A percentile compares a stretch with the other conserved stretches of the same genome.
Evolutionary conservation across 2,797 vertebrate species (phyloP).

Genomic region (Chaetophractus vellerosus): DNA sequence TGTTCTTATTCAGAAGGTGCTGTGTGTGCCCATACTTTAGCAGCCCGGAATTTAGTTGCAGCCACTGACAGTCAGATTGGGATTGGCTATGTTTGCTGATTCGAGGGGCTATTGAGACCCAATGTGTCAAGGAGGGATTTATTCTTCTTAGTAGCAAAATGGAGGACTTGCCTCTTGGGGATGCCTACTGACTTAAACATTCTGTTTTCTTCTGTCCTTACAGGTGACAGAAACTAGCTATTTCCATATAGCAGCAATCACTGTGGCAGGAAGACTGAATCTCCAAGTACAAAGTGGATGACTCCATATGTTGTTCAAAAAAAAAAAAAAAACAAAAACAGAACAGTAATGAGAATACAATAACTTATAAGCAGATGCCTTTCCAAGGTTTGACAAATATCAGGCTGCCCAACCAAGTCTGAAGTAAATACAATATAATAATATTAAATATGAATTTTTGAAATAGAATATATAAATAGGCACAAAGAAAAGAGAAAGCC

Average conservation of each 20-base stretch:
- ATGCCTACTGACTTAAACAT: constrained; percentile 44
- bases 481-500: constrained; percentile 41
- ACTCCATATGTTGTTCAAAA: constrained; percentile 81
- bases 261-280: constrained; percentile 62
- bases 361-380: constrained; percentile 76
- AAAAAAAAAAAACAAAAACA: constrained; percentile 78
- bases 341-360: constrained; percentile 81
- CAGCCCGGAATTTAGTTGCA: not conserved
- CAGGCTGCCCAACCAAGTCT: constrained; percentile 55
- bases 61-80: not conserved
- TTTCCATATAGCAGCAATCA: constrained; percentile 58
- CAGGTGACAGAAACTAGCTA: constrained; percentile 75
- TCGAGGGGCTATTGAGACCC: constrained; percentile 40
- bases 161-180: constrained; percentile 33
- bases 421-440: constrained; percentile 74
- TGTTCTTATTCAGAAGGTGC: not conserved
- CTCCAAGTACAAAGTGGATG: constrained; percentile 84
- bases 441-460: not conserved
- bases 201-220: constrained; percentile 61
- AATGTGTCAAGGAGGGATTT: constrained; percentile 60
- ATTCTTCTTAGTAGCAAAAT: constrained; percentile 65
- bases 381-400: constrained; percentile 70
- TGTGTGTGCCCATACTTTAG: not conserved
- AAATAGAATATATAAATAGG: not conserved
- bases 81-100: constrained; percentile 43